Evolutionary conservation across 2,888 invertebrate species (phyloP).

Genomic region (Magallana nippona): DNA sequence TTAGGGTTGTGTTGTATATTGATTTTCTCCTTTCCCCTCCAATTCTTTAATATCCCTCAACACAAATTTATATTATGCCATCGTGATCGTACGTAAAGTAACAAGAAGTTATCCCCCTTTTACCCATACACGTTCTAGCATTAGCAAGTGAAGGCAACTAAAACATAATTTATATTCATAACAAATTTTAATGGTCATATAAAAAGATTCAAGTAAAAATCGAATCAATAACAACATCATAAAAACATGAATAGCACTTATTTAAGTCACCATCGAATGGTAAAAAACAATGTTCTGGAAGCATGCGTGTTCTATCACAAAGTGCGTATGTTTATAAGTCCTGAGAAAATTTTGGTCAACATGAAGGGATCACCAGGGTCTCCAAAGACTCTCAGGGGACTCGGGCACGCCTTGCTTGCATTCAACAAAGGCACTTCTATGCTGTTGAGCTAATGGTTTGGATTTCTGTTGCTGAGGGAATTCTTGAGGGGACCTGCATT

Average conservation of each 20-base stretch:
- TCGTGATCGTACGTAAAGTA: too few species aligned
- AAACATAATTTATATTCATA: not conserved
- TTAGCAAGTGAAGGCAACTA: not conserved
- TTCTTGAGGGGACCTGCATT: not conserved
- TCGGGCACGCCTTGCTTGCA: not conserved
- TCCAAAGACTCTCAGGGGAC: not conserved
- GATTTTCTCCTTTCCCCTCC: not conserved
- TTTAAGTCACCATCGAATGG: not conserved
- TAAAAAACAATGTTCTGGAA: not conserved
- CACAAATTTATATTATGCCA: too few species aligned
- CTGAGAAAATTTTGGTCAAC: not conserved
- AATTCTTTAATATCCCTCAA: too few species aligned
- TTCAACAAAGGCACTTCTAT: constrained; percentile 24
- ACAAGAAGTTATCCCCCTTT: too few species aligned
- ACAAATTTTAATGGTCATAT: constrained; percentile 13
- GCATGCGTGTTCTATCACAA: constrained; percentile 22
- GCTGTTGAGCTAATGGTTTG: constrained; percentile 12
- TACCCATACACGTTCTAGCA: not conserved
- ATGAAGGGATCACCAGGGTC: not conserved
- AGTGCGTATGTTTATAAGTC: not conserved
- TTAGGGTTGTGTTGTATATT: too few species aligned
- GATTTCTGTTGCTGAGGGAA: constrained; percentile 9
- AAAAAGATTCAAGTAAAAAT: not conserved
- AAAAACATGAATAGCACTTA: constrained; percentile 24
- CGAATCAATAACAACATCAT: constrained; percentile 12